Percentiles rank a stretch among this genome's conserved stretches.
Conservation (phyloP, 2,797 vertebrate species). For the Helicolenus hilgendorfi region DNA sequence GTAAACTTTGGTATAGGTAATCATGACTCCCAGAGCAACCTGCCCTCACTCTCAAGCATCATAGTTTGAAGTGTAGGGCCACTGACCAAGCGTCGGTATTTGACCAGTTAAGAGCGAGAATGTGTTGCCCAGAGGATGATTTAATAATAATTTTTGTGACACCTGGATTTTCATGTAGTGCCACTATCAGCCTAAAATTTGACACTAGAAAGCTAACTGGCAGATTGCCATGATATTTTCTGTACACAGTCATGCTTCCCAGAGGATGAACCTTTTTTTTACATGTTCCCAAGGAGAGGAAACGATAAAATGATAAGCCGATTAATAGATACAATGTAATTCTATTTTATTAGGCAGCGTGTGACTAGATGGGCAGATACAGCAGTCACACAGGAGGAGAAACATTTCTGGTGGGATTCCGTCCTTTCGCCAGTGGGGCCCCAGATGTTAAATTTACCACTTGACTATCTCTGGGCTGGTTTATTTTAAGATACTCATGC, state of each 20-base stretch:
- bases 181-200: neutral
- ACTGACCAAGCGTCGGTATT: neutral
- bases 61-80: neutral
- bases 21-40: neutral
- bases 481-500: conserved; percentile 42
- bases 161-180: neutral
- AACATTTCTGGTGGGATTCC: neutral
- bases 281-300: neutral
- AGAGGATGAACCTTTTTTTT: neutral
- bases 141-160: neutral
- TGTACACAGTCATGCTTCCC: neutral
- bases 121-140: neutral
- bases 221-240: neutral
- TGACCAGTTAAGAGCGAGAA: neutral
- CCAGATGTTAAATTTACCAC: conserved; percentile 48
- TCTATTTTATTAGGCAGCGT: neutral
- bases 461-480: conserved; percentile 47
- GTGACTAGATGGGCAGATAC: neutral
- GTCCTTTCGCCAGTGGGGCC: conserved; percentile 8
- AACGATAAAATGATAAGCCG: neutral
- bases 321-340: neutral
- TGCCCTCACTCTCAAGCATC: neutral
- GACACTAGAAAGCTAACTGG: neutral
- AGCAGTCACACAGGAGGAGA: neutral
- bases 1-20: neutral